phyloP scores from a whole-genome alignment of 2,797 vertebrate genomes.

The Pseudocheirus occidentalis region DNA sequence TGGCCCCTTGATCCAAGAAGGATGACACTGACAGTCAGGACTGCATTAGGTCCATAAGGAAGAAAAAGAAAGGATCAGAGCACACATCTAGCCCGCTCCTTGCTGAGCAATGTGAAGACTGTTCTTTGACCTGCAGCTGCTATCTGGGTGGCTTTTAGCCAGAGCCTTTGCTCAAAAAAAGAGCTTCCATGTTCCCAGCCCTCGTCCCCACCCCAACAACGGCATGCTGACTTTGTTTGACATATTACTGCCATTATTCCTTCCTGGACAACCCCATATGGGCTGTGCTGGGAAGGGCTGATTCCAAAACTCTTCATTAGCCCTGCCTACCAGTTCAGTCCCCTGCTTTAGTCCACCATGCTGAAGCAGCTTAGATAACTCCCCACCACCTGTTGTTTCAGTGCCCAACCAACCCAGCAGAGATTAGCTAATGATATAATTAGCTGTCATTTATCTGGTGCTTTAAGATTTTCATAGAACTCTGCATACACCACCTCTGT shows the following conservation, averaged over 20 bases:
- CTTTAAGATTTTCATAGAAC: background rate
- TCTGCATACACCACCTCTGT: background rate
- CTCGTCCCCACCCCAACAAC: background rate
- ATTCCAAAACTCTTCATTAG: background rate
- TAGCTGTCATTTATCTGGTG: background rate
- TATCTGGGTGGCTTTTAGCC: background rate
- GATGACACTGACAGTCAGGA: background rate
- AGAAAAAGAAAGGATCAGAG: background rate
- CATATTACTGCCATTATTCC: background rate
- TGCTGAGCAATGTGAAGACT: background rate
- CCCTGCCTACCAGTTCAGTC: background rate
- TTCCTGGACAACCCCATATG: background rate
- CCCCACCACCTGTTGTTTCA: background rate
- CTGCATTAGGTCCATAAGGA: background rate
- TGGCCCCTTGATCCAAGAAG: background rate
- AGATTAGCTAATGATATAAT: background rate
- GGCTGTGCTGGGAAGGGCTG: background rate
- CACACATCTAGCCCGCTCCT: background rate
- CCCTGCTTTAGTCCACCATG: background rate
- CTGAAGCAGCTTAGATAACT: background rate
- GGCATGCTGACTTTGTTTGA: background rate
- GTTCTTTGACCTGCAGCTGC: background rate
- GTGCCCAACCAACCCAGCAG: background rate
- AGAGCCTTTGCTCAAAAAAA: conserved; percentile 16
- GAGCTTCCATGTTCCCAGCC: background rate